Conservation (phyloP, 2,113 vertebrate species). For the Eurystomus gularis region DNA sequence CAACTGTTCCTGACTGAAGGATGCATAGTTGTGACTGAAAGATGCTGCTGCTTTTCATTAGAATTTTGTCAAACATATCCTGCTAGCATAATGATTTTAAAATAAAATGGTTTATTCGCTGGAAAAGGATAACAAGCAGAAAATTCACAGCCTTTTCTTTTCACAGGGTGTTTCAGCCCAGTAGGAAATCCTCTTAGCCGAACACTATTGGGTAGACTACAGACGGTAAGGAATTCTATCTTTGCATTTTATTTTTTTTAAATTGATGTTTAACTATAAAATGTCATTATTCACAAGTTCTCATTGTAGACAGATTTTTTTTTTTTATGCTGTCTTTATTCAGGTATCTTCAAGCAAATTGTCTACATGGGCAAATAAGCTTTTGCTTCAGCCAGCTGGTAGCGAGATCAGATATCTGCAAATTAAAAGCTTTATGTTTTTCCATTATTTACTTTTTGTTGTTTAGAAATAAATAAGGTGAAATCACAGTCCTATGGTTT, state of each 20-base stretch:
- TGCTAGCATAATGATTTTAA: constrained; percentile 69
- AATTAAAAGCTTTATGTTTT: constrained; percentile 6
- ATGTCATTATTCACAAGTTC: constrained; percentile 46
- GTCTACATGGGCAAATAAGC: constrained; percentile 14
- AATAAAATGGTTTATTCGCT: constrained; percentile 71
- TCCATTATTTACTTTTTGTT: not conserved
- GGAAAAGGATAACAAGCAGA: constrained; percentile 70
- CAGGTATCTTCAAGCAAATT: constrained; percentile 33
- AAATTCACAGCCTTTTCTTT: constrained; percentile 70
- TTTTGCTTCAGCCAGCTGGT: not conserved
- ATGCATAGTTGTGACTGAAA: constrained; percentile 56
- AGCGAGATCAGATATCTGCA: not conserved
- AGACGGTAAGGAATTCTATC: constrained; percentile 78
- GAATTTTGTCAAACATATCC: constrained; percentile 55
- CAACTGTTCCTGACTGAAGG: constrained; percentile 69
- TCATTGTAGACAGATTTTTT: not conserved
- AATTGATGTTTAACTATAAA: constrained; percentile 42
- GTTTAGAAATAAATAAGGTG: constrained; percentile 16
- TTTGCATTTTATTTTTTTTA: constrained; percentile 49
- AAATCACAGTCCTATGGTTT: not conserved
- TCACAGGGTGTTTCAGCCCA: constrained; percentile 82
- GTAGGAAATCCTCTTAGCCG: constrained; percentile 78
- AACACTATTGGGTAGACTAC: constrained; percentile 75
- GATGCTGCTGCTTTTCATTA: constrained; percentile 66
- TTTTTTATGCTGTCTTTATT: constrained; percentile 17